Base-by-base conservation (phyloP, 2,888 invertebrate species). In the Drosophila gaucha region DNA sequence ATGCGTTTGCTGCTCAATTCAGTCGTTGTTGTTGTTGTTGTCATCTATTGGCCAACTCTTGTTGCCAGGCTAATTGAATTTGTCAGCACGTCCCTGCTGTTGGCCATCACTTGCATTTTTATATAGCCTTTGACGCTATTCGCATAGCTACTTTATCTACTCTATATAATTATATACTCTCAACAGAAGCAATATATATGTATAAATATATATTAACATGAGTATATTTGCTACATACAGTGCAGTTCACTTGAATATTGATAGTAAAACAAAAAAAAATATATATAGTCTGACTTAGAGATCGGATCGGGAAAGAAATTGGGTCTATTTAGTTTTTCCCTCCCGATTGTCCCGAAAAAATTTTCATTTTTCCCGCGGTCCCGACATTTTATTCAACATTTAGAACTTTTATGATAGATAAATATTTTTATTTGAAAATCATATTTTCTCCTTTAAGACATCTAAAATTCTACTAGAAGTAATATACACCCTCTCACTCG, bases 21-120 rank as follows among this genome's bases (percentile, higher is more conserved):
- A n/a, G 30, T 16, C 33, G 39, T 43, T 51, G 47, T 9, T 66
- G 46, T 44, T 63, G 57, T 47, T 69, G 56, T 12, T 70, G 57
- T 50, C 57, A 64, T 46, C 56, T 74, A 64, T 77, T 65, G 68
- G 60, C 62, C 54, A 36, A 55, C 59, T 65, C 63, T 67, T 58
- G 59, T 50, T 71, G 74, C 43, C 63, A 39, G 46, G 68, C 71
- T 84, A 84, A 84, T 84, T 84, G 67, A 78, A 82, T 85, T 85
- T 84, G 74, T 84, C 76, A 69, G 55, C 68, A 72, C 67, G 58
- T 71, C 64, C 62, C 57, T 63, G 67, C 54, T 65, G 74, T 69
- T 62, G 67, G 43, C 60, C 70, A 68, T 64, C 70, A 78, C 56
- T 80, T 78, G 66, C 69, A 66, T 54, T 66, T 66, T 65, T 59